These are phyloP conservation scores for Melolontha melolontha DNA, from an alignment of 2,888 invertebrate species.

Conservation along the genomic window DNA sequence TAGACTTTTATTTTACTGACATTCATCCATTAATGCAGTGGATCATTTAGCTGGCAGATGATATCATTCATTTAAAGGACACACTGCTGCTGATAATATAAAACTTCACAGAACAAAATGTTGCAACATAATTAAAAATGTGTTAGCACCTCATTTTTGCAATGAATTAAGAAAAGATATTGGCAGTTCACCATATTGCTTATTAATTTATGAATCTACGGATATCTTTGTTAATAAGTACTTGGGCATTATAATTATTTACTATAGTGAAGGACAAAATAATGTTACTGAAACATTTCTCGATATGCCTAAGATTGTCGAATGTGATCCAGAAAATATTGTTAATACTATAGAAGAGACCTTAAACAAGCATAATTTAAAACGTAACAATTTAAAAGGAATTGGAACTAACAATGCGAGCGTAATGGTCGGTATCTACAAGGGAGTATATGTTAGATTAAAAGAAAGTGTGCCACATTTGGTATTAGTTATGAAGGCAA, in stretches of 20 bases:
- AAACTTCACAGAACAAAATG: background rate
- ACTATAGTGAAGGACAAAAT: background rate
- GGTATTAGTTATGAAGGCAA: no score
- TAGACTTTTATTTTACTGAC: no score
- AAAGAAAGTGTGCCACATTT: no score
- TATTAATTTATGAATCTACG: no score
- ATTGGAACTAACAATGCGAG: constrained; percentile 43
- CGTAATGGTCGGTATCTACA: constrained; percentile 43
- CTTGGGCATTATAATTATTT: constrained; percentile 7
- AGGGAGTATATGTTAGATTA: constrained; percentile 41
- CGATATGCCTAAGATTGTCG: background rate
- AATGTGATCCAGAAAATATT: constrained; percentile 21
- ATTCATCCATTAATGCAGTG: no score
- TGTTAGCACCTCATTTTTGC: constrained; percentile 20
- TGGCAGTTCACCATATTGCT: no score
- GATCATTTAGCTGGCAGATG: no score
- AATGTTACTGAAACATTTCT: constrained; percentile 18
- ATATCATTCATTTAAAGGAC: no score
- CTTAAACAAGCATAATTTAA: background rate
- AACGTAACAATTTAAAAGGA: constrained; percentile 37
- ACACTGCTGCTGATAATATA: no score
- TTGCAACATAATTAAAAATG: constrained; percentile 13
- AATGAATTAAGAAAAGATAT: background rate
- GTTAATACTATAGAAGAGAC: background rate
- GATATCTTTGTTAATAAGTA: background rate